Evolutionary conservation across 2,797 vertebrate genomes (phyloP), one percentile per base, ranked within the genome.

Genomic region (Scolopax bukidnonensis): DNA sequence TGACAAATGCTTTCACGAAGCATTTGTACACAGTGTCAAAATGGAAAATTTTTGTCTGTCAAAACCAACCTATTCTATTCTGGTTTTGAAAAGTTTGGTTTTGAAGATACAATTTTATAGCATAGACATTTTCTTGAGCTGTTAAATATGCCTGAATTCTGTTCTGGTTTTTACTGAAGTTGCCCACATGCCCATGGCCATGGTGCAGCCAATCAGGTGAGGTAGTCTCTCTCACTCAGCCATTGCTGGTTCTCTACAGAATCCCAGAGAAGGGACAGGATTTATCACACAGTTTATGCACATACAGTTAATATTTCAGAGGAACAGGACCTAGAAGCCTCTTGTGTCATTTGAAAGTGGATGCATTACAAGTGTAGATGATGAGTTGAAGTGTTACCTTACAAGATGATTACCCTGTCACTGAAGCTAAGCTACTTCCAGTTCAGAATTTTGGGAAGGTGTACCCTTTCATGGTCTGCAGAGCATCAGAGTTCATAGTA

Each of bases 121-220:
- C 70, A 50, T 6, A 43, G n/a, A 38, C 33, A 18, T 23, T 84
- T 93, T 75, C 57, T 45, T 63, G 15, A 61, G 12, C 20, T 48
- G 11, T 79, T 51, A 56, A 33, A 24, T n/a, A 21, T 0, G 0
- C 12, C 4, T 63, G 12, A 61, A 16, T 51, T 70, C 12, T 28
- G 0, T 11, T 23, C 43, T 56, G 15, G 5, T 50, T 74, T 82
- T 59, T 32, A 38, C 4, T 64, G 7, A 10, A 12, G 17, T 24
- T 90, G 10, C 10, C 45, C 2, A 3, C 1, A 1, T 0, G 3
- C 25, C 11, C 3, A 24, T 20, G 21, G n/a, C 50, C 8, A 1
- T 36, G 30, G 24, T 38, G 36, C 24, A 25, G 14, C 28, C 1
- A 2, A 48, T 33, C 23, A 40, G 10, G 28, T 16, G 19, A 43